Conservation (phyloP, 2,888 invertebrate species). For the Callosobruchus maculatus region DNA sequence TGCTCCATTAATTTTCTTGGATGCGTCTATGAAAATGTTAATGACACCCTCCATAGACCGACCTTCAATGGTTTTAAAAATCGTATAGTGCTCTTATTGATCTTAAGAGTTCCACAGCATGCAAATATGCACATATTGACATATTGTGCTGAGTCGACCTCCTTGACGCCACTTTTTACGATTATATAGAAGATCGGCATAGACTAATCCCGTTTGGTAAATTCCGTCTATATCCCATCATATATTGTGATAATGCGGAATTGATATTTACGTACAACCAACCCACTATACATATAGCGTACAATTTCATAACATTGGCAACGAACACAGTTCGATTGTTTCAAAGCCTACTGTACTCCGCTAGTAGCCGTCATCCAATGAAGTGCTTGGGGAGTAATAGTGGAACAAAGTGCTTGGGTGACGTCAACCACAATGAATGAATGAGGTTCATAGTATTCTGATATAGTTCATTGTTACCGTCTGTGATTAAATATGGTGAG, state of each 20-base stretch:
- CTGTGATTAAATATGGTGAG: too few relatives aligned
- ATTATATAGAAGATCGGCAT: background rate
- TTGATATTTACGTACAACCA: background rate
- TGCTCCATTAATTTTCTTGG: too few relatives aligned
- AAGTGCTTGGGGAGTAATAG: background rate
- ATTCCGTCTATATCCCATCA: background rate
- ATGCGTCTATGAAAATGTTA: too few relatives aligned
- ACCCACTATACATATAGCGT: background rate
- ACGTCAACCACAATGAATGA: background rate
- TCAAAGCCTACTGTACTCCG: background rate
- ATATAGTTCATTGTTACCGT: background rate
- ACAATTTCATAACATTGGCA: background rate
- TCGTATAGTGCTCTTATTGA: too few relatives aligned
- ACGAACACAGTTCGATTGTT: background rate
- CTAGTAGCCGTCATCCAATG: background rate
- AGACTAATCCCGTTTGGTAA: background rate
- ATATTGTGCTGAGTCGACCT: too few relatives aligned
- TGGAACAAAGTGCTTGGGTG: background rate
- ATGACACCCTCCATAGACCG: too few relatives aligned
- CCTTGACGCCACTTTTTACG: too few relatives aligned
- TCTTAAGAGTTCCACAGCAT: too few relatives aligned
- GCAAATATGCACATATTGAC: too few relatives aligned
- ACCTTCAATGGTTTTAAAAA: too few relatives aligned
- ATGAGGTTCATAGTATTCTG: background rate
- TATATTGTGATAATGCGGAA: background rate